A percentile compares a stretch with the other conserved stretches of the same genome.
These are phyloP conservation scores for Oncopeltus fasciatus DNA, from an alignment of 1,140 invertebrate species.

Conservation along the genomic window DNA sequence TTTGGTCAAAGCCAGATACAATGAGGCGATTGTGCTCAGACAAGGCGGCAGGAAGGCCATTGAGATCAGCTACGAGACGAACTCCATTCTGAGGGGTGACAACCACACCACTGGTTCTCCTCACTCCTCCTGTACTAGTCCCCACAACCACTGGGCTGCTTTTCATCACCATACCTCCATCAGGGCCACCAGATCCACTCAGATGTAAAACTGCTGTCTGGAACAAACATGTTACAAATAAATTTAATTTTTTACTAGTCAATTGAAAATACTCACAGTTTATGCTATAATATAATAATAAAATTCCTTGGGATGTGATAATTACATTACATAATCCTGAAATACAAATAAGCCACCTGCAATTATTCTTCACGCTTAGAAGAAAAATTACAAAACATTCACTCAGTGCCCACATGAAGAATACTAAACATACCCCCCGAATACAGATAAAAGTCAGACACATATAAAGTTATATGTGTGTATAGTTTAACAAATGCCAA, in stretches of 20 bases:
- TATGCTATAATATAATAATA: no score
- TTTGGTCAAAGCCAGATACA: constrained; percentile 21
- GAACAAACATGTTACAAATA: constrained; percentile 8
- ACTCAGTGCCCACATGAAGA: no score
- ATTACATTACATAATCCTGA: background rate
- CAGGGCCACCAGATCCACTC: constrained; percentile 18
- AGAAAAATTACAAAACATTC: no score
- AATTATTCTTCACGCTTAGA: no score
- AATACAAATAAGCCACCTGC: no score
- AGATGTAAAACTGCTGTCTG: constrained; percentile 26
- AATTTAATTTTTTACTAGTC: background rate
- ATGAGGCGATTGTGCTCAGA: constrained; percentile 22
- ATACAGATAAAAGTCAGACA: no score
- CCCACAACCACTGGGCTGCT: constrained; percentile 16
- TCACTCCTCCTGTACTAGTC: background rate
- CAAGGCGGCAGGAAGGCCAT: constrained; percentile 15
- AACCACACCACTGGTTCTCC: constrained; percentile 18
- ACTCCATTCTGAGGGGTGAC: constrained; percentile 24
- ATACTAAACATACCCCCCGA: no score
- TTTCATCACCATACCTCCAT: constrained; percentile 16
- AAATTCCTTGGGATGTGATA: no score
- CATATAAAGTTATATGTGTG: no score
- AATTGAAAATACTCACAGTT: no score
- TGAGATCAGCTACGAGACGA: constrained; percentile 24
- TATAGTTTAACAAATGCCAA: no score